Base-by-base conservation (phyloP, 2,797 vertebrate genomes). In the Girardinus metallicus region DNA sequence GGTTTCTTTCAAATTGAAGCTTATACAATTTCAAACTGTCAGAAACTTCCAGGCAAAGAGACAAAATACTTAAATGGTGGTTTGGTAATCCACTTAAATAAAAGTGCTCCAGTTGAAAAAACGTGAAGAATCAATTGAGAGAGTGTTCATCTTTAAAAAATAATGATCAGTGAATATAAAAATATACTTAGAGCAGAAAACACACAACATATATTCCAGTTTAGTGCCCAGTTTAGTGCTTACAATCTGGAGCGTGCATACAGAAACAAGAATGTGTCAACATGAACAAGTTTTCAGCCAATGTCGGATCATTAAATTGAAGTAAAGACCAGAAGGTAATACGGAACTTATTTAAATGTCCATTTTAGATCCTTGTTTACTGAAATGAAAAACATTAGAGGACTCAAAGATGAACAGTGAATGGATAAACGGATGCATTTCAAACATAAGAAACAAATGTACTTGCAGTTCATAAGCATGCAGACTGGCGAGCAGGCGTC, bases 391-490 rank as follows among this genome's bases (percentile, higher is more conserved):
- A 62, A 46, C 31, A 64, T 47, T 62, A 29, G 29, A 55, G 18
- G 2, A 51, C 29, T n/a, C 49, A 77, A 57, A 64, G 79, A 86
- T 75, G 80, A 76, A 88, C 88, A 85, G 60, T 60, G 57, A 88
- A 79, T 80, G 86, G 70, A 87, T 75, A 78, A 75, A 73, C 80
- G 71, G 71, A 83, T 51, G 51, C 70, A 81, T n/a, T 44, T 44
- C 43, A 75, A 66, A 79, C 72, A 79, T 82, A 83, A 39, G 75
- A 82, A 64, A 81, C 62, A 85, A 81, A 88, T 84, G 79, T 76
- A 81, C 78, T 82, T 84, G 80, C 92, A 92, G 75, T 92, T 94
- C 88, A 93, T 95, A 95, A 94, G 93, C 89, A 95, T 94, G 92
- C 91, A 94, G 90, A 93, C 91, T 83, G 88, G 87, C 79, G 85